Evolutionary conservation across 2,888 invertebrate species (phyloP).

Genomic region (Pimpla rufipes): DNA sequence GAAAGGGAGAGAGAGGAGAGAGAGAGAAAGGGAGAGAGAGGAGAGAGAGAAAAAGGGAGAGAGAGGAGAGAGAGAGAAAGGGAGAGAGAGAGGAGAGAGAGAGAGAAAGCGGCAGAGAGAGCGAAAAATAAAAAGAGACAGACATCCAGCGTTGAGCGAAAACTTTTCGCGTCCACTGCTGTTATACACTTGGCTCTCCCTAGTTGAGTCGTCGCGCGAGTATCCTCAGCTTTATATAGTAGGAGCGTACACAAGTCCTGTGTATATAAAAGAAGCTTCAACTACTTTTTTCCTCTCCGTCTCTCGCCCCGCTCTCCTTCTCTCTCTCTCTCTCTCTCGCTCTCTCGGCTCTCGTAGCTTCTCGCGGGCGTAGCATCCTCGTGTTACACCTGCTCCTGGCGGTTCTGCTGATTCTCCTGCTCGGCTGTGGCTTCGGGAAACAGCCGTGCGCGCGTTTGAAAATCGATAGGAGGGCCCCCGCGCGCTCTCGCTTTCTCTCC

Average conservation of each 20-base stretch:
- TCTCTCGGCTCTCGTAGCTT: neutral
- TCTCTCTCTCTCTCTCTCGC: neutral
- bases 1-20: too few relatives aligned
- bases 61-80: too few relatives aligned
- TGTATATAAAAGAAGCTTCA: constrained; percentile 28
- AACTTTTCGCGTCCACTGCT: constrained; percentile 32
- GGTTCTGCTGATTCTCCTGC: constrained; percentile 59
- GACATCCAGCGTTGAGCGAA: neutral
- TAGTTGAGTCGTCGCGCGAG: constrained; percentile 9
- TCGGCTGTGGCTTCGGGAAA: constrained; percentile 34
- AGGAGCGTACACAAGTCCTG: constrained; percentile 5
- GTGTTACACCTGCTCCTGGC: constrained; percentile 57
- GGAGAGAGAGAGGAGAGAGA: too few relatives aligned
- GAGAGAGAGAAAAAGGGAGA: too few relatives aligned
- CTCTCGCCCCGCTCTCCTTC: constrained; percentile 10
- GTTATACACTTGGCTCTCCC: constrained; percentile 3
- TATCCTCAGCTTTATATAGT: constrained; percentile 6
- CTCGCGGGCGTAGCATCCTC: constrained; percentile 59
- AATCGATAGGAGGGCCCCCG: constrained; percentile 67
- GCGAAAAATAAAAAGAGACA: too few relatives aligned
- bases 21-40: too few relatives aligned
- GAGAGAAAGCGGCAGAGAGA: too few relatives aligned
- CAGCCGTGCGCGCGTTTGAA: constrained; percentile 68
- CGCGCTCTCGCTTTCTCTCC: constrained; percentile 30
- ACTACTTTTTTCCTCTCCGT: neutral